A percentile compares a stretch with the other conserved stretches of the same genome.
These are phyloP conservation scores for Panthera tigris DNA, from an alignment of 2,113 vertebrate genomes.

Conservation along the genomic window DNA sequence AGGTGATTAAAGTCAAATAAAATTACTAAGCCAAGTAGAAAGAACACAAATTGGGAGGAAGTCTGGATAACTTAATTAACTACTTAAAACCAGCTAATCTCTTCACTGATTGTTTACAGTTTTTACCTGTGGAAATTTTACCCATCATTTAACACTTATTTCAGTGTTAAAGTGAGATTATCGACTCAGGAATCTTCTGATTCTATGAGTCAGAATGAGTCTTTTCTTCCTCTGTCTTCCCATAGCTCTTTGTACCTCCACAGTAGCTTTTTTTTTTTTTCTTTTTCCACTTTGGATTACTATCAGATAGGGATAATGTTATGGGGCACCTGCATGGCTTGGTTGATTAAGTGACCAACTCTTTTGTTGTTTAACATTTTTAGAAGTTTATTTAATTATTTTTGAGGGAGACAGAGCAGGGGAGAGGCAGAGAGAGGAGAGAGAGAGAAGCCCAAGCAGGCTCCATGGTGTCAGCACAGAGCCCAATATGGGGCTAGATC, in stretches of 20 bases:
- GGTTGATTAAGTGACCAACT: too few species aligned
- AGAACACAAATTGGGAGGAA: neutral
- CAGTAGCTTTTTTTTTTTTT: neutral
- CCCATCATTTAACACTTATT: neutral
- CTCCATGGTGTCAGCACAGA: too few species aligned
- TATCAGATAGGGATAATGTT: neutral
- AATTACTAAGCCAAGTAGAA: neutral
- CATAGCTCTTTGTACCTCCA: neutral
- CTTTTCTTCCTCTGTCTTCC: neutral
- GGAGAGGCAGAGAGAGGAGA: too few species aligned
- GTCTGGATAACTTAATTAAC: neutral
- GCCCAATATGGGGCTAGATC: too few species aligned
- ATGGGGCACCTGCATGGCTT: too few species aligned
- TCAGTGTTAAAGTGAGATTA: neutral
- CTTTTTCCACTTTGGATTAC: neutral
- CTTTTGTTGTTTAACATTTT: too few species aligned
- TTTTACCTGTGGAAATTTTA: neutral
- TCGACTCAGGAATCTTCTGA: neutral
- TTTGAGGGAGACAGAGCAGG: too few species aligned
- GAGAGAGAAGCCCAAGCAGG: too few species aligned
- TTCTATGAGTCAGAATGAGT: neutral
- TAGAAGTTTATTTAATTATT: too few species aligned
- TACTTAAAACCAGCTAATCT: neutral
- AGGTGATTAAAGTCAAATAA: neutral
- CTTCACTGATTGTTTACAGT: neutral